These are phyloP conservation scores for Herpetotheres cachinnans DNA, from an alignment of 2,113 vertebrate genomes.

Conservation along the genomic window DNA sequence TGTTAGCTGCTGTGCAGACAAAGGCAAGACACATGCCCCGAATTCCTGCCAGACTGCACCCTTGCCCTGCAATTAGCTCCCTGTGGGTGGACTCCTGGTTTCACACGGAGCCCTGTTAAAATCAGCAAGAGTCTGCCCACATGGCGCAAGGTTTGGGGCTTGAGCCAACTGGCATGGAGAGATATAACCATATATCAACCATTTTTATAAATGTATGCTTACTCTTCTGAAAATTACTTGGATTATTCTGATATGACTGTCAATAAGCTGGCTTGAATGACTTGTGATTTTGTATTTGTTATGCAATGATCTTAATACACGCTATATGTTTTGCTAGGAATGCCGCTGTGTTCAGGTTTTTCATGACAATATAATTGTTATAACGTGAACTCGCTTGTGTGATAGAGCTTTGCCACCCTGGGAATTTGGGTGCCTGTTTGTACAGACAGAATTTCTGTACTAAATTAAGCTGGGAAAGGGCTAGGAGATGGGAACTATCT, in stretches of 20 bases:
- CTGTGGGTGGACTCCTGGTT: neutral
- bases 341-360: neutral
- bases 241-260: neutral
- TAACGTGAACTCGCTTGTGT: neutral
- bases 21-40: neutral
- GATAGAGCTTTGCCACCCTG: neutral
- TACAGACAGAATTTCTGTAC: neutral
- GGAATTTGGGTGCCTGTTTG: neutral
- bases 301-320: rapidly evolving
- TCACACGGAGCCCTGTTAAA: rapidly evolving
- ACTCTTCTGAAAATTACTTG: neutral
- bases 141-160: neutral
- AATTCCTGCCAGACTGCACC: neutral
- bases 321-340: neutral
- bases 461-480: neutral
- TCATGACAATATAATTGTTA: rapidly evolving
- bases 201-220: neutral
- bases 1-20: neutral
- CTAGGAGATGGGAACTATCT: neutral
- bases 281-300: neutral
- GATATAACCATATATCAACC: rapidly evolving
- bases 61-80: neutral
- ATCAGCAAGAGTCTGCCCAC: neutral
- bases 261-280: too few relatives aligned
- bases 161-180: neutral